A percentile compares a stretch with the other conserved stretches of the same genome.
These are phyloP conservation scores for Cyanoderma ruficeps DNA, from an alignment of 2,113 vertebrate species.

Conservation along the genomic window DNA sequence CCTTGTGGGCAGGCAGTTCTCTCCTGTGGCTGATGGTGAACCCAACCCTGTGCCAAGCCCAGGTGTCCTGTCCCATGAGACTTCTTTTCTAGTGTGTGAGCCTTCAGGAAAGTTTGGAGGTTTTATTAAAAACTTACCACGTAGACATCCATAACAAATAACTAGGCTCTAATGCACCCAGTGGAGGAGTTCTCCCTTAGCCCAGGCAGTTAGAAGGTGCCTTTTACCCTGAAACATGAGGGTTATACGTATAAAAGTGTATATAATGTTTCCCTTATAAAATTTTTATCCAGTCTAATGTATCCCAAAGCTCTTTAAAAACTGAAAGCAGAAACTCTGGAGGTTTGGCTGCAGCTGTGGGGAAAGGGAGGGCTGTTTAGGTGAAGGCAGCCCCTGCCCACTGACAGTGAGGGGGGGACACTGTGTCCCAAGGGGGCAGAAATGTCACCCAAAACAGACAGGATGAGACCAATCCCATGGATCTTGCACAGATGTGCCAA, in stretches of 20 bases:
- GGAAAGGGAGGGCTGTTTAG: background rate
- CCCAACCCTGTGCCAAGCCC: background rate
- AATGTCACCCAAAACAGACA: rapidly evolving
- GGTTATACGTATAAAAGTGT: background rate
- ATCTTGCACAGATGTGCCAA: background rate
- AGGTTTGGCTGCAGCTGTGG: background rate
- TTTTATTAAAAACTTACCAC: background rate
- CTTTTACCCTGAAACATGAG: slow-evolving; percentile 5
- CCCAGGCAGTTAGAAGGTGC: background rate
- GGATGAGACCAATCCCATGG: background rate
- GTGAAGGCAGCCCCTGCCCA: background rate
- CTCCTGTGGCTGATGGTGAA: background rate
- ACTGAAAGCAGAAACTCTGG: background rate
- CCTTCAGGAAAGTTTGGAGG: background rate
- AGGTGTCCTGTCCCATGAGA: rapidly evolving
- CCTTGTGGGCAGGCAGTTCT: rapidly evolving
- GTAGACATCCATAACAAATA: background rate
- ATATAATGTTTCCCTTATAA: slow-evolving; percentile 20
- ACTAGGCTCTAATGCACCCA: background rate
- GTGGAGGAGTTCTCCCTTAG: background rate
- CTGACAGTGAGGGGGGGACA: rapidly evolving
- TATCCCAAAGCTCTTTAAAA: slow-evolving; percentile 38
- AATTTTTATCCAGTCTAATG: slow-evolving; percentile 37
- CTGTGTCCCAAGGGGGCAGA: background rate
- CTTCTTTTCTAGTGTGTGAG: background rate